Percentiles rank a stretch among this genome's conserved stretches.
Conservation (phyloP, 2,113 vertebrate genomes). For the Casuarius casuarius region DNA sequence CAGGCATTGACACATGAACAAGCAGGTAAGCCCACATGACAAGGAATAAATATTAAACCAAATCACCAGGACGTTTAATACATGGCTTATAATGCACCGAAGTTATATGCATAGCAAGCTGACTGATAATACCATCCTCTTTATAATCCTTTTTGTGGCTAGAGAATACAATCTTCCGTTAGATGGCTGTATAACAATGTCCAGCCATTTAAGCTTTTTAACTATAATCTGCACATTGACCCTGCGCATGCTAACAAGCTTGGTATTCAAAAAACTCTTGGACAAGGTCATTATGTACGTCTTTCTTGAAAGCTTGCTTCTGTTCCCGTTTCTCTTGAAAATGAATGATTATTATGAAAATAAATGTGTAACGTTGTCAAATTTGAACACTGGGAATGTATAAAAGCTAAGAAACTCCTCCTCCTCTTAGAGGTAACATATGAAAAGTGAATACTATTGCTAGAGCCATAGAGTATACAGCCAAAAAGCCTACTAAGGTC, state of each 20-base stretch:
- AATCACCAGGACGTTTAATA: neutral
- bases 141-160: neutral
- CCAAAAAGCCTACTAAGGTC: neutral
- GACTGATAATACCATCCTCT: neutral
- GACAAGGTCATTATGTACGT: neutral
- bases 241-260: neutral
- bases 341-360: too few relatives aligned
- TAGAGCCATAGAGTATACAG: neutral
- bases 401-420: neutral
- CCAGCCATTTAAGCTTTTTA: neutral
- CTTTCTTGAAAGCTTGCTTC: neutral
- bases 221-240: neutral
- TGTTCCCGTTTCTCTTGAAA: neutral
- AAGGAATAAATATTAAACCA: neutral
- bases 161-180: neutral
- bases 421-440: fast-evolving
- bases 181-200: neutral
- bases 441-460: neutral
- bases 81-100: neutral
- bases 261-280: neutral
- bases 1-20: neutral
- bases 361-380: neutral
- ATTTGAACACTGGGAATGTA: neutral
- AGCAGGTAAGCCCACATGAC: neutral
- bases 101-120: neutral